Conservation (phyloP, 2,797 vertebrate species). For the Muraenolepis orangiensis region DNA sequence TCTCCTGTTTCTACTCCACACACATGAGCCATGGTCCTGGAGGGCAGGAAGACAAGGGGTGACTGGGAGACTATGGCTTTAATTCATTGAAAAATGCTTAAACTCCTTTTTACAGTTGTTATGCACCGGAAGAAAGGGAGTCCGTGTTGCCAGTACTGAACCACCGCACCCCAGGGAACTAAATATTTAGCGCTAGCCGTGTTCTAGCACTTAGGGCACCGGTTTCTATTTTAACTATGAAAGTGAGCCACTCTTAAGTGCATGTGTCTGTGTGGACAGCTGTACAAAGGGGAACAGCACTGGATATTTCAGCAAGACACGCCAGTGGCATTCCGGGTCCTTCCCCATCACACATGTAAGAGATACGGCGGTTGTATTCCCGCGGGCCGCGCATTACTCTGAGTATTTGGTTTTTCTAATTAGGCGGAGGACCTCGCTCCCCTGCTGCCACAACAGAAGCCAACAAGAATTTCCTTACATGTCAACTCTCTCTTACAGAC, state of each 20-base stretch:
- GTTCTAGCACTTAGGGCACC: conserved; percentile 99
- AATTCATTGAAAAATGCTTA: conserved; percentile 99
- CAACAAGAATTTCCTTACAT: conserved; percentile 66
- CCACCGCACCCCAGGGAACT: conserved; percentile 97
- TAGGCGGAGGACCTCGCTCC: conserved; percentile 83
- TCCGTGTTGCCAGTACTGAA: conserved; percentile 96
- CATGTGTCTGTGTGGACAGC: conserved; percentile 92
- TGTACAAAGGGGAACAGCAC: conserved; percentile 84
- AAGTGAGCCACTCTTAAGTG: conserved; percentile 89
- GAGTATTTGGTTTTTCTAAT: conserved; percentile 98
- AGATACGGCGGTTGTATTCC: conserved; percentile 94
- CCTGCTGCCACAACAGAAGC: conserved; percentile 65
- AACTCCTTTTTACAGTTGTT: conserved; percentile 99
- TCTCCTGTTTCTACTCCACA: conserved; percentile 85
- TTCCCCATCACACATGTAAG: conserved; percentile 88
- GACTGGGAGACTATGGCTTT: conserved; percentile 98
- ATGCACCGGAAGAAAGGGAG: conserved; percentile 85
- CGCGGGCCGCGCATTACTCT: conserved; percentile 86
- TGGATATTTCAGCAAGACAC: conserved; percentile 78
- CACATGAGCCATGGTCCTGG: conserved; percentile 98
- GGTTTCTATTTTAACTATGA: conserved; percentile 99
- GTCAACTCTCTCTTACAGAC: conserved; percentile 11
- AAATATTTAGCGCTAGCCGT: conserved; percentile 99
- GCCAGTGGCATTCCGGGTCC: conserved; percentile 86
- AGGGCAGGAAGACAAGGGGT: conserved; percentile 99